Percentiles rank a stretch among this genome's conserved stretches.
These are phyloP conservation scores for Psilopogon haemacephalus DNA, from an alignment of 2,113 vertebrate genomes.

Conservation along the genomic window DNA sequence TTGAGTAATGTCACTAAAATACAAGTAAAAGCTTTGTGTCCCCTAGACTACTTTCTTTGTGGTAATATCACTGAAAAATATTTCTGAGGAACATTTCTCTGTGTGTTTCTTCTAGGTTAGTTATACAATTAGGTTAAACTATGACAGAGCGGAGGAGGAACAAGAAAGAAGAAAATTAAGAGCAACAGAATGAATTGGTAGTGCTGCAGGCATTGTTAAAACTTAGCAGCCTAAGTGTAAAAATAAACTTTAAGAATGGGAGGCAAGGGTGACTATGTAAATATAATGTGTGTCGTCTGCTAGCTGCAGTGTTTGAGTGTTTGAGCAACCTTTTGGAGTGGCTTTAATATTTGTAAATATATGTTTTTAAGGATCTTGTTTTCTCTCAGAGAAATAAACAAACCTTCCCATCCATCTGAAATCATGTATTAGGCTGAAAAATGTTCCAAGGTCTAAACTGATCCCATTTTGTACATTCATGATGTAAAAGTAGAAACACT, in stretches of 20 bases:
- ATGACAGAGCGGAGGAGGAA: neutral
- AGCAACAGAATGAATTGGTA: neutral
- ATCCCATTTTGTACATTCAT: conserved; percentile 39
- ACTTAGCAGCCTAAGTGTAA: conserved; percentile 20
- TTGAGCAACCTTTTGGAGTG: no score
- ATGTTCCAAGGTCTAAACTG: conserved; percentile 27
- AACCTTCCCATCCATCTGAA: neutral
- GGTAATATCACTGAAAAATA: neutral
- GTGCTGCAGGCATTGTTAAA: conserved; percentile 19
- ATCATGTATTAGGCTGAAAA: conserved; percentile 49
- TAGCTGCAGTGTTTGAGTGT: neutral
- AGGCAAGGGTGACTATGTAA: neutral
- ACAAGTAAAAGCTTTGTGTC: conserved; percentile 15
- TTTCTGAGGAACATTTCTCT: neutral
- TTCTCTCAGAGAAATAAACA: conserved; percentile 26
- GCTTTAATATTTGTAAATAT: no score
- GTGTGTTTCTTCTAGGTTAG: conserved; percentile 15
- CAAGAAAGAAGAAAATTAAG: neutral
- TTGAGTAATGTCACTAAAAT: conserved; percentile 11
- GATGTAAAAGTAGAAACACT: conserved; percentile 59
- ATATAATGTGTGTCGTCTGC: conserved; percentile 2
- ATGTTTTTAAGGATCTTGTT: conserved; percentile 15
- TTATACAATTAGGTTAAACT: conserved; percentile 34
- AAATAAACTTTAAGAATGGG: neutral
- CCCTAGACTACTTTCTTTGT: neutral